Percentiles rank a stretch among this genome's conserved stretches.
phyloP scores from a whole-genome alignment of 2,113 vertebrate genomes.

The Oreochromis niloticus region DNA sequence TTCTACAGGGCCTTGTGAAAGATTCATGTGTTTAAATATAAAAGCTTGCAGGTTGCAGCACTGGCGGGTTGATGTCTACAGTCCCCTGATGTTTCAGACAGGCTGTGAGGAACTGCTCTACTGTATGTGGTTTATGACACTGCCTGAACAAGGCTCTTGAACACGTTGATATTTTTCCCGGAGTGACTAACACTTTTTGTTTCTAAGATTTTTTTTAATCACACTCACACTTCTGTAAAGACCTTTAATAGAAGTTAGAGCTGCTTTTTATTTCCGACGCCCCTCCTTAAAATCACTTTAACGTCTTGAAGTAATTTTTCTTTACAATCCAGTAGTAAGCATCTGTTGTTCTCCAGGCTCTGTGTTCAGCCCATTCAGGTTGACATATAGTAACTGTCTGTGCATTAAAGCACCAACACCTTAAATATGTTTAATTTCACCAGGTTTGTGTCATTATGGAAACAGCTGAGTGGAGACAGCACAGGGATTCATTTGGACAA shows the following conservation, averaged over 20 bases:
- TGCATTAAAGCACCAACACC: neutral
- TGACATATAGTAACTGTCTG: neutral
- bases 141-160: neutral
- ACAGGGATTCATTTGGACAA: neutral
- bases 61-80: neutral
- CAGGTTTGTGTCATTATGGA: neutral
- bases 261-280: neutral
- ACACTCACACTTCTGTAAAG: neutral
- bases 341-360: neutral
- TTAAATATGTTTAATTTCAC: neutral
- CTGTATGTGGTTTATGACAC: neutral
- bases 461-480: neutral
- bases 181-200: neutral
- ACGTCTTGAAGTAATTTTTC: neutral
- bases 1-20: conserved; percentile 23
- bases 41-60: neutral
- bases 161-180: neutral
- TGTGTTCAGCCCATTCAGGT: neutral
- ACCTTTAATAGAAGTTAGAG: neutral
- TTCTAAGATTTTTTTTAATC: neutral
- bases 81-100: neutral
- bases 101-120: neutral
- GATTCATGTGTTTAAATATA: conserved; percentile 45
- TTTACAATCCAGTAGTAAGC: neutral
- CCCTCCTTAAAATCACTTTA: neutral